Evolutionary conservation across 2,113 vertebrate genomes (phyloP).

Genomic region (Martes martes): DNA sequence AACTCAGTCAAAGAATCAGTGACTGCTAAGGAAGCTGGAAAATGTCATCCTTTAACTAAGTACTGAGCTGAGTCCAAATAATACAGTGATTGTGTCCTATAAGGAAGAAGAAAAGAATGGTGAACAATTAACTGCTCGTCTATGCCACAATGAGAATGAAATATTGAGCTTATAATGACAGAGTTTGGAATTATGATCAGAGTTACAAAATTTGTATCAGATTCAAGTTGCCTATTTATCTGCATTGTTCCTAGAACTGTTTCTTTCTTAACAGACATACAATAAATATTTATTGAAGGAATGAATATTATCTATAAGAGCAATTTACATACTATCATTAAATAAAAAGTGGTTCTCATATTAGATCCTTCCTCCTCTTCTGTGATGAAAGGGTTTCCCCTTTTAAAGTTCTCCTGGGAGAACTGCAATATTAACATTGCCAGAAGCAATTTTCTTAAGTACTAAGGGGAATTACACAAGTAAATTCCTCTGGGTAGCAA

Average conservation of each 20-base stretch:
- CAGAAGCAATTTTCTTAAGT: background rate
- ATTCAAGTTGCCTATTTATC: background rate
- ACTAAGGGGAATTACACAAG: background rate
- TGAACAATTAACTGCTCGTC: background rate
- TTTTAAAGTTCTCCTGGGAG: background rate
- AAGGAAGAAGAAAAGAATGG: background rate
- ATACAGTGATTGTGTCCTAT: background rate
- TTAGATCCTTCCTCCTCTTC: background rate
- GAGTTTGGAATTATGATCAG: background rate
- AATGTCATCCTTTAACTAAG: background rate
- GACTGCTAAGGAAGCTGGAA: background rate
- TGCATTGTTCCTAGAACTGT: background rate
- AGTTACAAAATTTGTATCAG: background rate
- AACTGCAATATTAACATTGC: background rate
- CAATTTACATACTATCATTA: background rate
- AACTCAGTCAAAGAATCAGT: background rate
- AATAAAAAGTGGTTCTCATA: background rate
- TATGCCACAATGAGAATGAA: background rate
- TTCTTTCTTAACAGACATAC: background rate
- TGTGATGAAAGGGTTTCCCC: background rate
- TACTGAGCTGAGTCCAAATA: background rate
- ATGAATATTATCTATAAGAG: background rate
- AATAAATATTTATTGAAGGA: conserved; percentile 32
- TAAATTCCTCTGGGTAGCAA: background rate
- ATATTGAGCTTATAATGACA: background rate